Base-by-base conservation (phyloP, 2,888 invertebrate species). In the Calephelis perditalis region DNA sequence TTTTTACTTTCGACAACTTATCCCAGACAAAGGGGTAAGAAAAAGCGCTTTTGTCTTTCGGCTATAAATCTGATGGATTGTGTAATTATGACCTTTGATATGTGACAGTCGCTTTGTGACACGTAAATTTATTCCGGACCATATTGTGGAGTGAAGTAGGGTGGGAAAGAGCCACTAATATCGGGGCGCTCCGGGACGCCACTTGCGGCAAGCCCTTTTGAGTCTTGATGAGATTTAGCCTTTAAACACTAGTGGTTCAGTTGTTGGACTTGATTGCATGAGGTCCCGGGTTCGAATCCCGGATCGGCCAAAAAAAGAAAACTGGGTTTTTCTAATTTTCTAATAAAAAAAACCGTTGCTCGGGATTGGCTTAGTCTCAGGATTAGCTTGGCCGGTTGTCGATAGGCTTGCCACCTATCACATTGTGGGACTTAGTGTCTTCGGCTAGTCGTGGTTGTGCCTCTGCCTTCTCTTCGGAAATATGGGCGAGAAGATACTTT, bases 71-170 rank as follows among this genome's bases (percentile, higher is more conserved):
- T 89, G 81, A 80, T 81, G 78, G 76, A 78, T 78, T 79, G 79
- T 72, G 76, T 88, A 87, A 89, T 89, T 88, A 88, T 81, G 78
- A 75, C 76, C 81, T 87, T 86, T 86, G 84, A 83, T 83, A 78
- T 82, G 81, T 82, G 88, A 89, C 88, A 89, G 83, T 82, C 75
- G 84, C 81, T 84, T 86, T 88, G 84, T 86, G 76, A 77, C 79
- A 86, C 87, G 86, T 81, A 87, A 89, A 89, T 89, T 82, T 78
- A 73, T 72, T 71, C 69, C 69, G 73, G 71, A 74, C 72, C 71
- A 72, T 73, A 77, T 73, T 71, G 73, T 69, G 67, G 75, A 75
- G 71, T 80, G 78, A 72, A 82, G 85, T 79, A 84, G 82, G 86
- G 84, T 88, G 87, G 84, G 88, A 86, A 86, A 76, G 70, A 72